Evolutionary conservation across 2,113 vertebrate genomes (phyloP), one percentile per base, ranked within the genome.

Genomic region (Galeopterus variegatus): DNA sequence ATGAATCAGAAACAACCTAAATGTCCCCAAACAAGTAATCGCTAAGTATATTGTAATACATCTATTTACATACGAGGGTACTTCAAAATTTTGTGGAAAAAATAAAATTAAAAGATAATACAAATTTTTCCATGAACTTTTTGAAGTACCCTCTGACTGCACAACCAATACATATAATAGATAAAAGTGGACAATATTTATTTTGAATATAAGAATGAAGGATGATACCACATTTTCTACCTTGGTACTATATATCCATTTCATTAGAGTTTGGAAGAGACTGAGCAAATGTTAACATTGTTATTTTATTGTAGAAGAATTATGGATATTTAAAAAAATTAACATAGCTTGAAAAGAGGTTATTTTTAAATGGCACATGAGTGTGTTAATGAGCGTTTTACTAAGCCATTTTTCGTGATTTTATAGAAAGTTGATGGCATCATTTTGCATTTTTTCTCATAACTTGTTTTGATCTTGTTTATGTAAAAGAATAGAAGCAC

Each of bases 181-280:
- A 54, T 95, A 90, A 81, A 11, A 15, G 6, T 65, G 5, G 48
- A 88, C 31, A 79, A 76, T 86, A 86, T 77, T 84, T 96, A 73
- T 75, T 81, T 84, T 90, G 28, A 72, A 79, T 84, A 36, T n/a
- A 33, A 93, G 72, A 58, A 48, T 54, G 86, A 41, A 45, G 80
- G 13, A 81, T 41, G 5, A 70, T 64, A 75, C 1, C 3, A 17
- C 14, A 79, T 36, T 69, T 73, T 89, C 48, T 45, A 81, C 24
- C 9, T 45, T 86, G 33, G 1, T 52, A 36, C 26, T 31, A 2
- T 60, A 15, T 17, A 48, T 31, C 19, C 11, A 24, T 92, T 89
- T 62, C 19, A 24, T 56, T 89, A 28, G 52, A 45, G 3, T 83
- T 31, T 89, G 75, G 48, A 64, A 86, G n/a, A 12, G 18, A 60